Percentiles rank a stretch among this genome's conserved stretches.
phyloP scores from a whole-genome alignment of 2,888 invertebrate species.

The Euplexia lucipara region DNA sequence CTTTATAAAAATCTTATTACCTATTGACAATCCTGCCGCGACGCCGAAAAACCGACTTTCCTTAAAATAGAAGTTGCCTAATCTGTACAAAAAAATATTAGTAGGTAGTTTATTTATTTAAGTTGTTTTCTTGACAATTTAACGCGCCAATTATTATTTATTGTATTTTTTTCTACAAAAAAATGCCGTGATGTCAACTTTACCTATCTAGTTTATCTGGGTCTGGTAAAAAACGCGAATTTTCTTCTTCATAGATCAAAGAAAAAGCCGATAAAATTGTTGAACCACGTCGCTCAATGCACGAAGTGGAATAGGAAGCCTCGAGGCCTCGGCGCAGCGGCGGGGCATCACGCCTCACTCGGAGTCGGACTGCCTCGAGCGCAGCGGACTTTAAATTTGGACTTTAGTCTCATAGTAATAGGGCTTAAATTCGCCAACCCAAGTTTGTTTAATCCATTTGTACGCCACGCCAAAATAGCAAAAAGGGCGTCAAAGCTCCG shows the following conservation, averaged over 20 bases:
- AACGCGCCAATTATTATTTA: neutral
- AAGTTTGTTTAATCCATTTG: neutral
- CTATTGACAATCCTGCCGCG: no score
- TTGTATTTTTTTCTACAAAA: neutral
- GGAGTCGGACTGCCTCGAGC: conserved; percentile 59
- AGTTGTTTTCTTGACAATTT: neutral
- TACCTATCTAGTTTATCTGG: conserved; percentile 1
- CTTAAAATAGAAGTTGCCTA: conserved; percentile 9
- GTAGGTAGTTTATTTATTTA: conserved; percentile 3
- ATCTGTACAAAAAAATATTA: conserved; percentile 34
- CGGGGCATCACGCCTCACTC: conserved; percentile 43
- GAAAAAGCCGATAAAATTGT: conserved; percentile 43
- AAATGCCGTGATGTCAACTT: no score
- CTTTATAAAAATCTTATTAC: no score
- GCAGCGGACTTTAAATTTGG: conserved; percentile 52
- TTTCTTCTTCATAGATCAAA: conserved; percentile 72
- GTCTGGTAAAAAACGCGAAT: conserved; percentile 53
- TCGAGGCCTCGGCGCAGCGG: conserved; percentile 46
- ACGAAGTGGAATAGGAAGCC: conserved; percentile 35
- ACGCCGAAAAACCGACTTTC: neutral
- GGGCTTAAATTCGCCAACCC: conserved; percentile 18
- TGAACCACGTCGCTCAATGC: neutral
- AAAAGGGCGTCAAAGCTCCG: no score
- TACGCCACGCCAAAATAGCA: no score
- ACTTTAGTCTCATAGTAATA: neutral